A percentile compares a stretch with the other conserved stretches of the same genome.
phyloP scores from a whole-genome alignment of 2,888 invertebrate genomes.

The Cataglyphis livida region DNA sequence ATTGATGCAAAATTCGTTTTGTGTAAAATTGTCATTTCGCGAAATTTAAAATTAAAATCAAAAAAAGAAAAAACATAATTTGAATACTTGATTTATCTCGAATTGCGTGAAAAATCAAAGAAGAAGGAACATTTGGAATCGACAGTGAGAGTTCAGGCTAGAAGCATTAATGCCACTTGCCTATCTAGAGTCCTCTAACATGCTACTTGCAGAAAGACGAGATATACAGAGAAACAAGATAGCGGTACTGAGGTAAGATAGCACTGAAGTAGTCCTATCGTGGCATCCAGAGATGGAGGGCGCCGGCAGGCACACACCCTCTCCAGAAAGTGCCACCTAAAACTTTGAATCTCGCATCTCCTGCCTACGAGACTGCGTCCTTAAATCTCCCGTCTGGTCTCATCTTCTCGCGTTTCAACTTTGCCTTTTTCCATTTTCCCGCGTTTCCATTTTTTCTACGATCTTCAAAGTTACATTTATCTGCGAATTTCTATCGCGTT shows the following conservation, averaged over 20 bases:
- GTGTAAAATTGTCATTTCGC: neutral
- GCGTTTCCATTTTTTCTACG: conserved; percentile 4
- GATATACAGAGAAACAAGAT: conserved; percentile 50
- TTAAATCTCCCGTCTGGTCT: conserved; percentile 60
- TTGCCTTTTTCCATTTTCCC: neutral
- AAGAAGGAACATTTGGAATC: neutral
- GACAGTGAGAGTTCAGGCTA: neutral
- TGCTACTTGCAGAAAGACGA: conserved; percentile 28
- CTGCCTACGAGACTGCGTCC: conserved; percentile 62
- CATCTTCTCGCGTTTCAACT: neutral
- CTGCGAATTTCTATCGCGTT: conserved; percentile 60
- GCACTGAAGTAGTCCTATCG: conserved; percentile 66
- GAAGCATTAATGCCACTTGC: conserved; percentile 45
- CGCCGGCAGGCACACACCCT: conserved; percentile 62
- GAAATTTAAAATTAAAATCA: neutral
- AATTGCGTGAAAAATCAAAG: neutral
- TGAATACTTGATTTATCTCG: neutral
- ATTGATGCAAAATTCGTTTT: neutral
- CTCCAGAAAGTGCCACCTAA: conserved; percentile 70
- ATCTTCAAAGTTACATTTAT: conserved; percentile 61
- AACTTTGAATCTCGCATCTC: conserved; percentile 77
- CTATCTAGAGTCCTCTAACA: conserved; percentile 42
- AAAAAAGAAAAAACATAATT: neutral
- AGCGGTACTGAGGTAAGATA: conserved; percentile 38
- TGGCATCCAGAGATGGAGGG: conserved; percentile 64